These are phyloP conservation scores for Meloidogyne floridensis DNA, from an alignment of 1,140 invertebrate species.

Conservation along the genomic window DNA sequence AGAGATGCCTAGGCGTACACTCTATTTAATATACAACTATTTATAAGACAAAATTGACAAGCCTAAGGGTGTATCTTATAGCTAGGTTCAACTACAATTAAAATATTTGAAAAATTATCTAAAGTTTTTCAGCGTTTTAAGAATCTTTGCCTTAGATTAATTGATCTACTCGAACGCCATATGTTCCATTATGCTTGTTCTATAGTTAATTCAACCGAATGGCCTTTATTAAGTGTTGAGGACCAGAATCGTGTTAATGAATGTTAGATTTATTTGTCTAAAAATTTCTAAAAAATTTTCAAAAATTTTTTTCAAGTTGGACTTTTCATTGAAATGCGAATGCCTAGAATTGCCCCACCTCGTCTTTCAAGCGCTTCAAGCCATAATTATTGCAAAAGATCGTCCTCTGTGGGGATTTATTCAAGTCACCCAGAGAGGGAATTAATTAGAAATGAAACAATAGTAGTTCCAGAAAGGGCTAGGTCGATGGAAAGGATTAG, in stretches of 20 bases:
- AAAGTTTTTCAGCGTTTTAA: slow-evolving; percentile 53
- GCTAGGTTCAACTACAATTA: too few relatives aligned
- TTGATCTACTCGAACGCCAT: slow-evolving; percentile 58
- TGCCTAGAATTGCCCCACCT: slow-evolving; percentile 59
- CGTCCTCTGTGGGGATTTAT: slow-evolving; percentile 56
- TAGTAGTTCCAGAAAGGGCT: slow-evolving; percentile 27
- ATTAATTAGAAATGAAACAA: slow-evolving; percentile 1
- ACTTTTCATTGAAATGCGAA: slow-evolving; percentile 60
- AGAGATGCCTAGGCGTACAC: too few relatives aligned
- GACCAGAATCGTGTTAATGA: slow-evolving; percentile 60
- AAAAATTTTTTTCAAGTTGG: slow-evolving; percentile 46
- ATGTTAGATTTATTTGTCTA: slow-evolving; percentile 35
- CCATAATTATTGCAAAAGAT: slow-evolving; percentile 58
- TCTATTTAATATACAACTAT: too few relatives aligned
- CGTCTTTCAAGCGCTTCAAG: slow-evolving; percentile 53
- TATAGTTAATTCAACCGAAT: slow-evolving; percentile 56
- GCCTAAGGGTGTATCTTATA: too few relatives aligned
- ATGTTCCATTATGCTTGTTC: slow-evolving; percentile 61
- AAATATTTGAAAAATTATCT: background rate
- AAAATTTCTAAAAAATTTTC: background rate
- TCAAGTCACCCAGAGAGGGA: background rate
- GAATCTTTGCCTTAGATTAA: slow-evolving; percentile 52
- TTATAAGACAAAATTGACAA: too few relatives aligned
- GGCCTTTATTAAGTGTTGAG: slow-evolving; percentile 42
- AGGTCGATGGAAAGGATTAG: slow-evolving; percentile 37